Evolutionary conservation across 2,113 vertebrate genomes (phyloP), one percentile per base, ranked within the genome.

Genomic region (Anolis carolinensis): DNA sequence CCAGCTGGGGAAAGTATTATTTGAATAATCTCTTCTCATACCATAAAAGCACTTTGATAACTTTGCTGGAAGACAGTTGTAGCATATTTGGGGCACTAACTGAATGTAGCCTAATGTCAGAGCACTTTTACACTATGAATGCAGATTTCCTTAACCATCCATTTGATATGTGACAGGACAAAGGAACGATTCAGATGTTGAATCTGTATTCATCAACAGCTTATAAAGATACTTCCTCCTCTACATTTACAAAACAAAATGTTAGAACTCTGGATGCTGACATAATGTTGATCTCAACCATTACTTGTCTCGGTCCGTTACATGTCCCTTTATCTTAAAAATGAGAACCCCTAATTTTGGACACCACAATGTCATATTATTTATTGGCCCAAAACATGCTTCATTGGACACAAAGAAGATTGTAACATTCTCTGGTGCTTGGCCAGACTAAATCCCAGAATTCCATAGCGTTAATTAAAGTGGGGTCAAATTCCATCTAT

Each of bases 1-100:
- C 39, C 82, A 84, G 59, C 82, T 76, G 72, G 36, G 82, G 21
- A 65, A 75, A 65, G 36, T 32, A 65, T 44, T 55, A 84, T 65
- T 83, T 76, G 27, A 84, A 75, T 75, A 76, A 65, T 76, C 62
- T 32, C 30, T 67, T 77, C 48, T 84, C 59, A 84, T 32, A 77
- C 44, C 73, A 76, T 50, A 48, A 84, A 76, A 76, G 62, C 59
- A 67, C 30, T 67, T 76, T 67, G 39, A 75, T 65, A 67, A 13
- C 63, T 76, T 59, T 73, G 39, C 34, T 62, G 16, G 39, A 65
- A 75, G 27, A 44, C 34, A 74, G 34, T 73, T 39, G 81, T 73
- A 20, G 34, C 71, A 83, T 63, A 74, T 74, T 39, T 73, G 32
- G 50, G 34, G 25, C 39, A 10, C 34, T 44, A 83, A 30, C 34